Conservation (phyloP, 2,888 invertebrate species). For the Lobophora halterata region DNA sequence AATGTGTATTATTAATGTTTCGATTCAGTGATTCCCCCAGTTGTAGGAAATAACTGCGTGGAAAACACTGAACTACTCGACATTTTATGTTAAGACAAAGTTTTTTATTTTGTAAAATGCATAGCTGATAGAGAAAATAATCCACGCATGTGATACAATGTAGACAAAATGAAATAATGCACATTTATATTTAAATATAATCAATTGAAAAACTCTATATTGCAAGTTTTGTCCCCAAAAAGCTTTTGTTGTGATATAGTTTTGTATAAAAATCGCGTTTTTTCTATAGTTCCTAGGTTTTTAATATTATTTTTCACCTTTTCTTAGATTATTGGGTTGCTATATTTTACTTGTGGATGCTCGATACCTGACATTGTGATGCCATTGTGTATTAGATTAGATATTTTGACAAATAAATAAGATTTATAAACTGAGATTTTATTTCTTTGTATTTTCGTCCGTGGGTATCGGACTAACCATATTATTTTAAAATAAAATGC, state of each 20-base stretch:
- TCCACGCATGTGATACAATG: no score
- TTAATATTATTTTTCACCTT: conserved; percentile 31
- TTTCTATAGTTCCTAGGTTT: conserved; percentile 46
- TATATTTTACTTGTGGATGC: conserved; percentile 31
- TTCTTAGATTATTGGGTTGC: conserved; percentile 29
- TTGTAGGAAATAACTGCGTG: no score
- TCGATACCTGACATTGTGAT: conserved; percentile 37
- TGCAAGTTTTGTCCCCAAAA: conserved; percentile 20
- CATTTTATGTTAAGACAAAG: conserved; percentile 6
- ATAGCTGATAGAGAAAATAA: no score
- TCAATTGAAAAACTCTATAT: conserved; percentile 10
- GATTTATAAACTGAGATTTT: conserved; percentile 42
- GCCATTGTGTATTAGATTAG: conserved; percentile 50
- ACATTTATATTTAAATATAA: conserved; percentile 6
- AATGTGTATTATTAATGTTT: no score
- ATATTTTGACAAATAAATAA: conserved; percentile 58
- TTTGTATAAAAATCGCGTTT: conserved; percentile 38
- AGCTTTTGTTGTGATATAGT: conserved; percentile 47
- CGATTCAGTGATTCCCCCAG: no score
- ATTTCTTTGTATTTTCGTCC: conserved; percentile 28
- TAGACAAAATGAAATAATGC: background rate
- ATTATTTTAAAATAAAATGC: no score
- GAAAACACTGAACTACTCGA: no score
- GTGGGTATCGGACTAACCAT: no score
- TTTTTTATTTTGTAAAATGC: no score